Percentiles rank a stretch among this genome's conserved stretches.
Conservation (phyloP, 1,140 invertebrate genomes). For the Aleiodes sp. region DNA sequence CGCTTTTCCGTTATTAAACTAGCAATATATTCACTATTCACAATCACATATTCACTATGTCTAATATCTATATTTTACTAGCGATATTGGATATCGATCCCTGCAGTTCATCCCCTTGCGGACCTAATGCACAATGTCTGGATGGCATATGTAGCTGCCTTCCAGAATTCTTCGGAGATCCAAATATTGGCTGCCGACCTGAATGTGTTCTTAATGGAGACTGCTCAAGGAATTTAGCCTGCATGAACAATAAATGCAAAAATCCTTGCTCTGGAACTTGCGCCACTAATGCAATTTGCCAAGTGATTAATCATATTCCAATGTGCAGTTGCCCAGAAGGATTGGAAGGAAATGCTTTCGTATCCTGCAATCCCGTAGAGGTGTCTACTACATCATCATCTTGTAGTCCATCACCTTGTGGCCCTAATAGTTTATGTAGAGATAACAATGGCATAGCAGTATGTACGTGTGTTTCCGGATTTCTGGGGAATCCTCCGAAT, state of each 20-base stretch:
- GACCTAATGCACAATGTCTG: conserved; percentile 67
- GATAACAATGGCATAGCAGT: conserved; percentile 69
- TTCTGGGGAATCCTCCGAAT: conserved; percentile 71
- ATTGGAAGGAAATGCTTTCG: conserved; percentile 76
- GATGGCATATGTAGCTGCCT: conserved; percentile 64
- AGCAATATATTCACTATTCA: too few species aligned
- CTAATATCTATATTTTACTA: too few species aligned
- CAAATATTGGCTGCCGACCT: conserved; percentile 70
- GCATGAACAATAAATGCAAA: conserved; percentile 73
- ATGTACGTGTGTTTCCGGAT: conserved; percentile 71
- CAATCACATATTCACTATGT: too few species aligned
- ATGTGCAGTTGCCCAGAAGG: conserved; percentile 73
- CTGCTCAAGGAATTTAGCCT: conserved; percentile 72
- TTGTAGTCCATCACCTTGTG: conserved; percentile 77
- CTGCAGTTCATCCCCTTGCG: conserved; percentile 73
- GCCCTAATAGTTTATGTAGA: conserved; percentile 76
- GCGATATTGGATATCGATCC: conserved; percentile 59
- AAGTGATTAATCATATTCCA: conserved; percentile 75
- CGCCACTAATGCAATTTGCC: conserved; percentile 73
- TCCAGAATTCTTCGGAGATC: conserved; percentile 63
- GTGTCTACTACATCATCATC: conserved; percentile 59
- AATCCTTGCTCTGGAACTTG: conserved; percentile 77
- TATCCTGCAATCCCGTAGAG: conserved; percentile 66
- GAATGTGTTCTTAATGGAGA: conserved; percentile 76
- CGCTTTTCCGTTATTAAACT: too few species aligned